Percentiles rank a stretch among this genome's conserved stretches.
These are phyloP conservation scores for Brachymystax lenok DNA, from an alignment of 2,797 vertebrate genomes.

Conservation along the genomic window DNA sequence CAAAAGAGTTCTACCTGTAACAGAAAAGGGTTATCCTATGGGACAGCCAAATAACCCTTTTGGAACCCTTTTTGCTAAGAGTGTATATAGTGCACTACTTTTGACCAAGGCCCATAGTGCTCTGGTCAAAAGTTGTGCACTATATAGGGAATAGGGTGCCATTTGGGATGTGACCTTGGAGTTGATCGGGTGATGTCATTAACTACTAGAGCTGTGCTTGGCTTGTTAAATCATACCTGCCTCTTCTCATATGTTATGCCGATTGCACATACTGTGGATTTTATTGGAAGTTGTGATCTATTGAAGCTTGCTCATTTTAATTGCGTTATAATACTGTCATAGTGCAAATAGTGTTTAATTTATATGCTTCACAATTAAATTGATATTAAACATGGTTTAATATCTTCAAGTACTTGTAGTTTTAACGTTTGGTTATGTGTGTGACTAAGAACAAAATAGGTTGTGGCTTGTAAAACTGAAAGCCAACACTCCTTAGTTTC, in stretches of 20 bases:
- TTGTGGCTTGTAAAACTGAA: background rate
- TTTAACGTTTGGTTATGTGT: background rate
- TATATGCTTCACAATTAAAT: background rate
- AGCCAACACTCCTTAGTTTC: background rate
- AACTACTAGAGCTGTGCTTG: slow-evolving; percentile 58
- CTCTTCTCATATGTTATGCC: slow-evolving; percentile 53
- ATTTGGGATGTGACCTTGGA: slow-evolving; percentile 25
- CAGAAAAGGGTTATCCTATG: too few relatives aligned
- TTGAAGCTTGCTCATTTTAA: slow-evolving; percentile 16
- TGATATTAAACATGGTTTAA: background rate
- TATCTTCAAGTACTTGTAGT: too few relatives aligned
- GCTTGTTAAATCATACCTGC: slow-evolving; percentile 38
- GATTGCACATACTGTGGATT: slow-evolving; percentile 33
- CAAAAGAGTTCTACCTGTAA: too few relatives aligned
- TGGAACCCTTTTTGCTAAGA: too few relatives aligned
- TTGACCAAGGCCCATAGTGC: too few relatives aligned
- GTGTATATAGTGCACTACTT: too few relatives aligned
- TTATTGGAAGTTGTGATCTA: slow-evolving; percentile 16
- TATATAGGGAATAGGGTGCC: too few relatives aligned
- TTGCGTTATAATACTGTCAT: slow-evolving; percentile 8
- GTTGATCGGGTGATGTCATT: slow-evolving; percentile 53
- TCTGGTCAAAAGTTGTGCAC: too few relatives aligned
- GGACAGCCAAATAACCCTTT: too few relatives aligned
- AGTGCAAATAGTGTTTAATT: slow-evolving; percentile 7
- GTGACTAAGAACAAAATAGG: background rate